phyloP scores from a whole-genome alignment of 2,113 vertebrate genomes.

The Callipepla squamata region DNA sequence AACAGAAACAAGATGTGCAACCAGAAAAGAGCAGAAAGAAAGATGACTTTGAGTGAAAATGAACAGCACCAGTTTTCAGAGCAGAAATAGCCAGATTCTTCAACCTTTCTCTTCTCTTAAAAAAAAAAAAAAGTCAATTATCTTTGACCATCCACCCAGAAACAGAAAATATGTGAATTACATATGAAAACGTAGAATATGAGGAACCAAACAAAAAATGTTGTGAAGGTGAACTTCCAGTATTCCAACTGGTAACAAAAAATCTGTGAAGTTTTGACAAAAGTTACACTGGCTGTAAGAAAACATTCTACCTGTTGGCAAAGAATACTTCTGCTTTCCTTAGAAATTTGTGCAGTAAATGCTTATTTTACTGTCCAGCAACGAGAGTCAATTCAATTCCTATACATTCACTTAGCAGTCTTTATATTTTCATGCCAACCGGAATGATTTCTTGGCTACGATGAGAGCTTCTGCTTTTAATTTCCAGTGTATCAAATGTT shows the following conservation, averaged over 20 bases:
- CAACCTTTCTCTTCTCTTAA: not conserved
- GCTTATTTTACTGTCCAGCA: not conserved
- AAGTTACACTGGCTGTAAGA: not conserved
- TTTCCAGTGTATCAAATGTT: slow-evolving; percentile 31
- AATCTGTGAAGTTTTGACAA: not conserved
- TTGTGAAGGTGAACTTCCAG: not conserved
- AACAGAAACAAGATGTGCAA: not conserved
- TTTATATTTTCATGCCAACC: slow-evolving; percentile 9
- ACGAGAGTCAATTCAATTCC: not conserved
- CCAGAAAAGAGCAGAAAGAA: not conserved
- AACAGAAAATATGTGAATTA: not conserved
- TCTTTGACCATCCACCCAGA: not conserved
- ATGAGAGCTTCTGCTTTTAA: slow-evolving; percentile 55
- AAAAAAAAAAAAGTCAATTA: not conserved
- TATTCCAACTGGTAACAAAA: not conserved
- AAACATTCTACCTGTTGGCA: slow-evolving; percentile 24
- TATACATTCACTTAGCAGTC: not conserved
- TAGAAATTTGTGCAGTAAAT: slow-evolving; percentile 28
- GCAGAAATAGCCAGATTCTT: not conserved
- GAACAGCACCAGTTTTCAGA: not conserved
- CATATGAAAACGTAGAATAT: not conserved
- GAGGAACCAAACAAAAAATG: not conserved
- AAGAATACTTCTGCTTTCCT: not conserved
- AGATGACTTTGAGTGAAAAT: not conserved
- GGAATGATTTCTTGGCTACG: not conserved